These are phyloP conservation scores for Ptychochromis oligacanthus DNA, from an alignment of 2,113 vertebrate species.

Conservation along the genomic window DNA sequence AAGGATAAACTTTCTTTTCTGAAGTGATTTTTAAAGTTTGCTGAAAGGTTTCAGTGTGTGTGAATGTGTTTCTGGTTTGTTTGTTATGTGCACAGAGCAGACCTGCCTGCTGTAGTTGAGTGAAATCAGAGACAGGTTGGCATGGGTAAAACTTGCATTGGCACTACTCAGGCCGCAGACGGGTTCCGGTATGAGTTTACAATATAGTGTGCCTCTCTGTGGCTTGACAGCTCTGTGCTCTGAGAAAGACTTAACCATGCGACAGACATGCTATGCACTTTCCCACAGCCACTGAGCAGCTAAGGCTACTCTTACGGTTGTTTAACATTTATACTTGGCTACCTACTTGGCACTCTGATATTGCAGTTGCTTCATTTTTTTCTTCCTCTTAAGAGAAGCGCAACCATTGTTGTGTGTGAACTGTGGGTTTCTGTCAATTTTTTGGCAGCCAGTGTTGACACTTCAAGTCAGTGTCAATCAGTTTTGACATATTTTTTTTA, in stretches of 20 bases:
- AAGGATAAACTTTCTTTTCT: conserved; percentile 25
- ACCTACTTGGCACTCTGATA: conserved; percentile 40
- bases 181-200: conserved; percentile 71
- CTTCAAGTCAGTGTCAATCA: neutral
- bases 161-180: conserved; percentile 63
- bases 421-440: conserved; percentile 5
- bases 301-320: conserved; percentile 60
- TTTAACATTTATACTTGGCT: conserved; percentile 51
- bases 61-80: conserved; percentile 41
- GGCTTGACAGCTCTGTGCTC: conserved; percentile 68
- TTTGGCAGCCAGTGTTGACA: conserved; percentile 11
- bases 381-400: conserved; percentile 19
- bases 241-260: conserved; percentile 63
- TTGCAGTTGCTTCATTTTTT: conserved; percentile 25
- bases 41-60: conserved; percentile 39
- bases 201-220: conserved; percentile 66
- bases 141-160: conserved; percentile 58
- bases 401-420: neutral
- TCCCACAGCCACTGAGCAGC: conserved; percentile 67
- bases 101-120: conserved; percentile 49
- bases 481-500: neutral
- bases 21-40: conserved; percentile 20
- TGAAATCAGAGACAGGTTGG: conserved; percentile 68
- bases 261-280: conserved; percentile 67
- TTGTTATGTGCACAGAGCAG: conserved; percentile 44